Evolutionary conservation across 2,113 vertebrate species (phyloP).

Genomic region (Probosciger aterrimus): DNA sequence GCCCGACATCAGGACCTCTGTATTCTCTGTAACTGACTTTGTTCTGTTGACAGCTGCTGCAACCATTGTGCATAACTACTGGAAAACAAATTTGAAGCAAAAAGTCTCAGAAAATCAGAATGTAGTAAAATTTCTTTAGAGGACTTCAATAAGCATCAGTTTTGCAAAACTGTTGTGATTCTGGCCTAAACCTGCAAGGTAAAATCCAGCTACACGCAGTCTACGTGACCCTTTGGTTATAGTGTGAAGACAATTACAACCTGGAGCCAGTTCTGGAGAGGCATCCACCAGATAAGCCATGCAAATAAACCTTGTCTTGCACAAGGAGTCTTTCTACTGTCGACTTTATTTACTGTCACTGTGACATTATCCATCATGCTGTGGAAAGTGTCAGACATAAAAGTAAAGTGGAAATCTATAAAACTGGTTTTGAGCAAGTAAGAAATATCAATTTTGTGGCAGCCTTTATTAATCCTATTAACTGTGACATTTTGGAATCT

Average conservation of each 20-base stretch:
- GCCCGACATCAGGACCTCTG: background rate
- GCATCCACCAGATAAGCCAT: background rate
- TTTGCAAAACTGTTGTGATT: background rate
- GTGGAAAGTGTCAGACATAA: constrained; percentile 16
- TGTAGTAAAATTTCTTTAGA: background rate
- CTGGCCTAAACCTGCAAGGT: background rate
- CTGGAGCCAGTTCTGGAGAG: background rate
- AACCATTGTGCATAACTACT: background rate
- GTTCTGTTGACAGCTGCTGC: background rate
- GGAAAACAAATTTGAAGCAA: background rate
- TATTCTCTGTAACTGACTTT: background rate
- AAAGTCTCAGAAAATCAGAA: background rate
- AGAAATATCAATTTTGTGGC: background rate
- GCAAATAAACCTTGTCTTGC: background rate
- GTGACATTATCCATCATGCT: constrained; percentile 10
- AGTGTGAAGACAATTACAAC: background rate
- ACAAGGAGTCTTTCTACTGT: background rate
- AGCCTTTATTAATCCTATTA: constrained; percentile 45
- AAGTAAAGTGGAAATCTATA: constrained; percentile 57
- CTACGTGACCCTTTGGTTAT: background rate
- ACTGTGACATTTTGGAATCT: background rate
- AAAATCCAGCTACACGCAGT: background rate
- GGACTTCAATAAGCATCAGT: background rate
- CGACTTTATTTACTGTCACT: background rate
- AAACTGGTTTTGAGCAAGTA: constrained; percentile 5